Evolutionary conservation across 1,140 invertebrate genomes (phyloP), one percentile per base, ranked within the genome.

Genomic region (Notospermus geniculatus): DNA sequence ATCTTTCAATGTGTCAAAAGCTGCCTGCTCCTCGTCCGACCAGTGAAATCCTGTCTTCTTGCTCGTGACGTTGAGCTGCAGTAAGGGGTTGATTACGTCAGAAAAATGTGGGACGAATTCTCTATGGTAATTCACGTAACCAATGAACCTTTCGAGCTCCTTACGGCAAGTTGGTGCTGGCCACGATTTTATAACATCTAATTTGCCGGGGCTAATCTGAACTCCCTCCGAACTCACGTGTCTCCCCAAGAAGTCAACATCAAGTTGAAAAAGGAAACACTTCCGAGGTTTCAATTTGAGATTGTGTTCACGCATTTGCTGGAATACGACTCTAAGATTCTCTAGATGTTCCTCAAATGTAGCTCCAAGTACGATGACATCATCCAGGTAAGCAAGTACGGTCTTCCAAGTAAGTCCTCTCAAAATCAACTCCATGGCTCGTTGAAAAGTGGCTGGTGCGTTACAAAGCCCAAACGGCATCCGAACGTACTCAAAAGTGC

Each of bases 221-320:
- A 69, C 29, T 13, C 61, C 64, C 30, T 61, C 23, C 5, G 9
- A 39, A 41, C 50, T 53, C 17, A 75, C 57, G n/a, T 30, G 19
- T 23, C 66, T 54, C 4, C 68, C 68, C 0, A 70, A 36, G 28
- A 62, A 65, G 0, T 30, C n/a, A n/a, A 70, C 45, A 15, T 22
- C 9, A 11, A 25, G 57, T 41, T 72, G 59, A 23, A 70, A 74
- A 64, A 84, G 83, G 39, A 77, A 59, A 27, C 70, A 79, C 70
- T 83, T 83, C 54, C 72, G 50, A 2, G 78, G 65, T 28, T 82
- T 83, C 1, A 84, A 69, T 23, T 77, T 82, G 2, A 85, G 64
- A 41, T 41, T 59, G 19, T 54, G 57, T 63, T 57, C 9, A 1
- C 58, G 19, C 4, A 66, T 41, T 45, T 58, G 30, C 1, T 56